Percentiles rank a stretch among this genome's conserved stretches.
Conservation (phyloP, 2,797 vertebrate species). For the Bradypodion ventrale region DNA sequence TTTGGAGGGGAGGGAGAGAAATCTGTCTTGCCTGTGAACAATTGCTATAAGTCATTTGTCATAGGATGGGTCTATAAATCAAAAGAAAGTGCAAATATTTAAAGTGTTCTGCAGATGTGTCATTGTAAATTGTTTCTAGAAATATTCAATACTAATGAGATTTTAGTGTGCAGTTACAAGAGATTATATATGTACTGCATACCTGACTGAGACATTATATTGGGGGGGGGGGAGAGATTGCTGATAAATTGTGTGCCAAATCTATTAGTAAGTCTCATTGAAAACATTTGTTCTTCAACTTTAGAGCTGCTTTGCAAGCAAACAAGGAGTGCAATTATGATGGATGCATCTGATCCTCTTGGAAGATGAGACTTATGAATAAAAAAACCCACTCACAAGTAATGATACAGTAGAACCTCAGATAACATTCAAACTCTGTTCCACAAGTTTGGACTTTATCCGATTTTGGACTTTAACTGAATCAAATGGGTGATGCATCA, state of each 20-base stretch:
- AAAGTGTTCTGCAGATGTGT: not conserved
- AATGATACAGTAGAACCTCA: too few relatives aligned
- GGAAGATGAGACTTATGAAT: constrained; percentile 42
- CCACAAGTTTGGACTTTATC: too few relatives aligned
- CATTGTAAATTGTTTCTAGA: constrained; percentile 3
- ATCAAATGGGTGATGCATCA: too few relatives aligned
- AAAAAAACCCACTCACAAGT: constrained; percentile 15
- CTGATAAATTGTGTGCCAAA: constrained; percentile 27
- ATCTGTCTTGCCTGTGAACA: not conserved
- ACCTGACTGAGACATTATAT: not conserved
- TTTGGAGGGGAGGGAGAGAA: not conserved
- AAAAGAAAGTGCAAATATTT: constrained; percentile 25
- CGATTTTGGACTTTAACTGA: too few relatives aligned
- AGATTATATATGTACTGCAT: not conserved
- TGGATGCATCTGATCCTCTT: constrained; percentile 30
- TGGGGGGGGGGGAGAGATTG: not conserved
- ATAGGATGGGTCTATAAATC: not conserved
- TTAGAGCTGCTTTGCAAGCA: constrained; percentile 36
- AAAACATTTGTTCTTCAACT: constrained; percentile 36
- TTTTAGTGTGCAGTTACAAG: constrained; percentile 4
- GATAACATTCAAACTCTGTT: too few relatives aligned
- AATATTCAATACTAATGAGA: constrained; percentile 17
- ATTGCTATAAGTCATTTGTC: not conserved
- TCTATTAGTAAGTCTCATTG: constrained; percentile 33
- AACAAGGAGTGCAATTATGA: constrained; percentile 26